Evolutionary conservation across 2,888 invertebrate genomes (phyloP).

Genomic region (Brenthis ino): DNA sequence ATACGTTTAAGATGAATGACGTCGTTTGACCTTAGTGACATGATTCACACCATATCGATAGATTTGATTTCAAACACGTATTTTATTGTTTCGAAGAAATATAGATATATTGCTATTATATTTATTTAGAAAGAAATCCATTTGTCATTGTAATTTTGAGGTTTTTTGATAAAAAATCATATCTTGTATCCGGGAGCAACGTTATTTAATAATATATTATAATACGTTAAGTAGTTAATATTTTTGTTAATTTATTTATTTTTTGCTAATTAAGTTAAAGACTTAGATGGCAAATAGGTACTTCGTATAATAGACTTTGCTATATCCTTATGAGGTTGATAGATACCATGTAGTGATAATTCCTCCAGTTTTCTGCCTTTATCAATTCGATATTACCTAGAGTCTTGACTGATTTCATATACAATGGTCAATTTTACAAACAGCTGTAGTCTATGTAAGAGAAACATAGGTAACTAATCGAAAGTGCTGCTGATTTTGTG

Average conservation of each 20-base stretch:
- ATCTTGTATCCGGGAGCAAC: constrained; percentile 11
- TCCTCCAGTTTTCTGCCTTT: no score
- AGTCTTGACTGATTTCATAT: no score
- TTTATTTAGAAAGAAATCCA: neutral
- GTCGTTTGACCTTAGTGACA: constrained; percentile 20
- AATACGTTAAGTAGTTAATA: neutral
- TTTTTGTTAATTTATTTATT: neutral
- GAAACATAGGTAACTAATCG: no score
- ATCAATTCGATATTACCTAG: no score
- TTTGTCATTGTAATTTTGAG: constrained; percentile 9
- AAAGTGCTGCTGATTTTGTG: no score
- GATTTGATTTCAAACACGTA: constrained; percentile 8
- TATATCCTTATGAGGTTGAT: no score
- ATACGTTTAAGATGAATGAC: constrained; percentile 18
- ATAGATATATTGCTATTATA: constrained; percentile 1
- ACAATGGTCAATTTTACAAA: no score
- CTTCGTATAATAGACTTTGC: no score
- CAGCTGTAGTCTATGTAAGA: no score
- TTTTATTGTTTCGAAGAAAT: constrained; percentile 21
- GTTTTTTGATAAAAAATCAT: neutral
- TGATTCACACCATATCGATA: constrained; percentile 23
- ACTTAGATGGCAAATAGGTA: neutral
- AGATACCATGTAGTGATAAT: no score
- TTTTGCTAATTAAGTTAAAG: no score
- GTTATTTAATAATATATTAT: neutral